A percentile compares a stretch with the other conserved stretches of the same genome.
phyloP scores from a whole-genome alignment of 1,140 invertebrate genomes.

The Lordiphosa mommai region DNA sequence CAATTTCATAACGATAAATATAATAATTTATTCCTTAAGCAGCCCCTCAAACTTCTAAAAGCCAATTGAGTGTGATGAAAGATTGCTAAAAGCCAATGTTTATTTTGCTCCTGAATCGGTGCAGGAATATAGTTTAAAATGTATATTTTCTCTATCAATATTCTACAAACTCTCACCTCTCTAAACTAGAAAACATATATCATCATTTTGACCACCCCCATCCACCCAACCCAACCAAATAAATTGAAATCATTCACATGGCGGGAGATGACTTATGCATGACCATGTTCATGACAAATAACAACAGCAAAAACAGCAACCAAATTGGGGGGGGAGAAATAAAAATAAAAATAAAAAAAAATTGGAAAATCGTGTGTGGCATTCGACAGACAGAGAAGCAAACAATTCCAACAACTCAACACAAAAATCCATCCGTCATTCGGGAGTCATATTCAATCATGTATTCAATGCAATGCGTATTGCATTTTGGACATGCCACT shows the following conservation, averaged over 20 bases:
- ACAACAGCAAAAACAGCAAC: slow-evolving; percentile 22
- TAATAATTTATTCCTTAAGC: too few species aligned
- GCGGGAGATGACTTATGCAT: slow-evolving; percentile 56
- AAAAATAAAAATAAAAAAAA: too few species aligned
- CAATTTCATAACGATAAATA: too few species aligned
- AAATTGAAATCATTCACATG: slow-evolving; percentile 36
- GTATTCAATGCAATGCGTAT: slow-evolving; percentile 55
- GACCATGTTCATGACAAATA: slow-evolving; percentile 58
- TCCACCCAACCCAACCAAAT: slow-evolving; percentile 8
- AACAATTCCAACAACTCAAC: slow-evolving; percentile 28
- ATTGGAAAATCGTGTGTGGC: slow-evolving; percentile 54
- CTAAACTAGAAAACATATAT: too few species aligned
- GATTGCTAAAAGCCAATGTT: too few species aligned
- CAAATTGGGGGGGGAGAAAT: background rate
- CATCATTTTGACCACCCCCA: too few species aligned
- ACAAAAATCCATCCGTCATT: slow-evolving; percentile 61
- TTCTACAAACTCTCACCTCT: too few species aligned
- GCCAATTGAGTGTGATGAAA: too few species aligned
- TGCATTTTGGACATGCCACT: slow-evolving; percentile 9
- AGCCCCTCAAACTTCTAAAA: too few species aligned
- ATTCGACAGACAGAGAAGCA: slow-evolving; percentile 34
- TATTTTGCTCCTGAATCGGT: too few species aligned
- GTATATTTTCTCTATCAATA: too few species aligned
- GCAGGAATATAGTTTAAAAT: too few species aligned
- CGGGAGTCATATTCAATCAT: slow-evolving; percentile 68